A percentile compares a stretch with the other conserved stretches of the same genome.
phyloP scores from a whole-genome alignment of 2,888 invertebrate species.

The Lepeophtheirus nordmannii region DNA sequence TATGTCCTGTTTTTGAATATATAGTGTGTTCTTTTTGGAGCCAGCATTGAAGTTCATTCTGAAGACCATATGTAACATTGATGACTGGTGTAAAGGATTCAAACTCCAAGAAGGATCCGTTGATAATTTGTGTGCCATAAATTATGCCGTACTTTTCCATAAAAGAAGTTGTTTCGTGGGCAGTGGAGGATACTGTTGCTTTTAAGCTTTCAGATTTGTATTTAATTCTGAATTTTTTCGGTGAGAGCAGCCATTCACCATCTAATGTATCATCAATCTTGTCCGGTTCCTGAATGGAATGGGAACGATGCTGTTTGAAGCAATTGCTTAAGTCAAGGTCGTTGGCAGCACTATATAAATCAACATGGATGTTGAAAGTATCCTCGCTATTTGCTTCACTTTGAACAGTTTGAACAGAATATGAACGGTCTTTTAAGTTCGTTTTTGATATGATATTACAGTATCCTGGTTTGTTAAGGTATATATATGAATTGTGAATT shows the following conservation, averaged over 20 bases:
- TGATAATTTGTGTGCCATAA: neutral
- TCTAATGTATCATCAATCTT: neutral
- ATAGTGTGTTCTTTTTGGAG: neutral
- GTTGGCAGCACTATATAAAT: neutral
- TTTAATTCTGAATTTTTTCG: neutral
- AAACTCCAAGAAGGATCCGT: too few species aligned
- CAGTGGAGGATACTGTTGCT: neutral
- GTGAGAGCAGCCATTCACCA: neutral
- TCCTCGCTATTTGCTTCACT: neutral
- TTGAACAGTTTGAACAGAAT: neutral
- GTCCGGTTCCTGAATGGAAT: neutral
- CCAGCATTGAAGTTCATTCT: neutral
- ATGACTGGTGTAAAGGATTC: slow-evolving; percentile 1
- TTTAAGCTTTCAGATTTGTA: neutral
- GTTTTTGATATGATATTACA: neutral
- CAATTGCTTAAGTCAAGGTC: neutral
- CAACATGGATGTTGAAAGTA: neutral
- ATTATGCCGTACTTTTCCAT: neutral
- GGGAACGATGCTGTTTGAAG: neutral
- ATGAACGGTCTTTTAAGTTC: neutral
- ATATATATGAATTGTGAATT: too few species aligned
- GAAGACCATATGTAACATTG: neutral
- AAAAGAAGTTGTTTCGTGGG: neutral
- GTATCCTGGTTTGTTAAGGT: neutral
- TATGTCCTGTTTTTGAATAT: neutral